Conservation (phyloP, 2,888 invertebrate species). For the Vanessa cardui region DNA sequence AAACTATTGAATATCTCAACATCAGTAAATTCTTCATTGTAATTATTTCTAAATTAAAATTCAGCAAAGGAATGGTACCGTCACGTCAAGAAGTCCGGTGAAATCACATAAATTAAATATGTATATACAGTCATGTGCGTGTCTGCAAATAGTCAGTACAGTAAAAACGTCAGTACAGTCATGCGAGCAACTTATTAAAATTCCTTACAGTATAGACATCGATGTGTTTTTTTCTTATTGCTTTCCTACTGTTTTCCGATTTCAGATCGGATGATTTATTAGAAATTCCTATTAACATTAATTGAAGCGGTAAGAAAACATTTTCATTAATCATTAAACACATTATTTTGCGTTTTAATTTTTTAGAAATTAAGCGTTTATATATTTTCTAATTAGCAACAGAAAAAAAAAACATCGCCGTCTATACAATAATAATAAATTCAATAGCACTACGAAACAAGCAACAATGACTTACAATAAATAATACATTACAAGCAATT, state of each 20-base stretch:
- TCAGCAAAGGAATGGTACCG: slow-evolving; percentile 27
- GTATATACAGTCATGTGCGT: slow-evolving; percentile 43
- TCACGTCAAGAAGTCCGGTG: slow-evolving; percentile 44
- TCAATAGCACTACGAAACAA: too few relatives aligned
- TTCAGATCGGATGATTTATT: slow-evolving; percentile 33
- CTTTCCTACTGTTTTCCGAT: slow-evolving; percentile 34
- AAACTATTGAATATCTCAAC: background rate
- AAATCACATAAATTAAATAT: slow-evolving; percentile 45
- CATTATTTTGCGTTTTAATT: too few relatives aligned
- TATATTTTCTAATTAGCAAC: too few relatives aligned
- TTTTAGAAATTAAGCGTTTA: too few relatives aligned
- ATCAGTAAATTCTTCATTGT: slow-evolving; percentile 23
- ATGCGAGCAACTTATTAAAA: slow-evolving; percentile 40
- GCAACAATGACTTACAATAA: too few relatives aligned
- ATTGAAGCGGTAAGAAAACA: slow-evolving; percentile 6
- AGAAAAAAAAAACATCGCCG: too few relatives aligned
- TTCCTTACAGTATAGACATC: slow-evolving; percentile 31
- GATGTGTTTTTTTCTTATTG: slow-evolving; percentile 30
- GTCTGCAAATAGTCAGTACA: slow-evolving; percentile 39
- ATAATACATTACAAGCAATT: too few relatives aligned
- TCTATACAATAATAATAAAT: too few relatives aligned
- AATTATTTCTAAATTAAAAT: slow-evolving; percentile 33
- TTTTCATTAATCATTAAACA: background rate
- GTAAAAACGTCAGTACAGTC: slow-evolving; percentile 39
- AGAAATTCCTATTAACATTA: slow-evolving; percentile 23